Evolutionary conservation across 2,797 vertebrate species (phyloP).

Genomic region (Gambusia yucatana): DNA sequence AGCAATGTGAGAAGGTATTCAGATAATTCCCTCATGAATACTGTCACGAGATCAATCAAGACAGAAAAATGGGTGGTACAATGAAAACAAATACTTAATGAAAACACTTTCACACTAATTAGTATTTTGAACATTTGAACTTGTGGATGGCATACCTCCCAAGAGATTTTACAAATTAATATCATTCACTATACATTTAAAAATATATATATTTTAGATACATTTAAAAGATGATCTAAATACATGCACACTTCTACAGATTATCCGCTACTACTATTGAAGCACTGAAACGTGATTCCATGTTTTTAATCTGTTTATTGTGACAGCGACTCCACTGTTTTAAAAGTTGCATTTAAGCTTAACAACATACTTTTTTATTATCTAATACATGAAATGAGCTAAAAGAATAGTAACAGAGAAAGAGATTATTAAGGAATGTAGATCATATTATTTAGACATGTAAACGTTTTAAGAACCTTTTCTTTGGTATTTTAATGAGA

Average conservation of each 20-base stretch:
- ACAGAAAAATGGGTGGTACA: background rate
- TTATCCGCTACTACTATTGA: background rate
- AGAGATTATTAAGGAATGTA: constrained; percentile 15
- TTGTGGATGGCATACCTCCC: background rate
- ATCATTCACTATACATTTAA: background rate
- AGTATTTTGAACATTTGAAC: background rate
- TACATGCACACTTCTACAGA: background rate
- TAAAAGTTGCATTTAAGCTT: constrained; percentile 1
- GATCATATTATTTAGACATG: background rate
- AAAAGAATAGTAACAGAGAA: background rate
- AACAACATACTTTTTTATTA: background rate
- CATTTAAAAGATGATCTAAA: background rate
- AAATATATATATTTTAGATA: background rate
- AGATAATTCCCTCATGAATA: background rate
- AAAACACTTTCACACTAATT: background rate
- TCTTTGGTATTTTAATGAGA: background rate
- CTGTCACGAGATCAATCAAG: background rate
- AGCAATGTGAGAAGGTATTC: background rate
- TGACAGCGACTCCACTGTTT: background rate
- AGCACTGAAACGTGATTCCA: background rate
- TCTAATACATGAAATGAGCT: background rate
- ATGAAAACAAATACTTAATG: background rate
- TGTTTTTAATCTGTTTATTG: background rate
- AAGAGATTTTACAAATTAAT: background rate
- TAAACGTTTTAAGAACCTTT: background rate